Evolutionary conservation across 2,888 invertebrate genomes (phyloP).

Genomic region (Coecobrya sp.): DNA sequence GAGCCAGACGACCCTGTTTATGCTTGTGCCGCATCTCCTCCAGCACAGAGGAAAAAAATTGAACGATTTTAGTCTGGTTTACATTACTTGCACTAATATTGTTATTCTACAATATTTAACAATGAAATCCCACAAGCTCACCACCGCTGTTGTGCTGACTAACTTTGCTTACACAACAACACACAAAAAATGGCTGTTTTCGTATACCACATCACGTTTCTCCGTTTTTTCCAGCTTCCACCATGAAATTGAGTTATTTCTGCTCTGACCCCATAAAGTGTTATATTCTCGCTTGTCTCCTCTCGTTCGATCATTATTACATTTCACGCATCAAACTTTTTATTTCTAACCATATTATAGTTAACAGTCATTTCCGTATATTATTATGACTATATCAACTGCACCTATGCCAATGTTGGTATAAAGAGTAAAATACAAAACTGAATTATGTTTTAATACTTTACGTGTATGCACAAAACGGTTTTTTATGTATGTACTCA

Average conservation of each 20-base stretch:
- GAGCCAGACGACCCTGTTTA: constrained; percentile 80
- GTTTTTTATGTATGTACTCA: constrained; percentile 46
- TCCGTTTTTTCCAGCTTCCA: constrained; percentile 49
- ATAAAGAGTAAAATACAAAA: not conserved
- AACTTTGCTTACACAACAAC: constrained; percentile 38
- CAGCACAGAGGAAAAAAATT: not conserved
- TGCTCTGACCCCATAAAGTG: constrained; percentile 68
- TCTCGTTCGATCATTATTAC: constrained; percentile 52
- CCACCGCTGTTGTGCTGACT: constrained; percentile 44
- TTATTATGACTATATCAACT: not conserved
- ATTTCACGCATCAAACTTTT: constrained; percentile 42
- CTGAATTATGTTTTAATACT: not conserved
- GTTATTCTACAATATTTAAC: constrained; percentile 48
- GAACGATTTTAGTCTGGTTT: constrained; percentile 34
- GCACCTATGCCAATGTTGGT: not conserved
- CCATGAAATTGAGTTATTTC: constrained; percentile 72
- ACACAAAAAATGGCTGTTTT: not conserved
- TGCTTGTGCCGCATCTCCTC: constrained; percentile 43
- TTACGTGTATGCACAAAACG: constrained; percentile 8
- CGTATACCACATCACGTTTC: constrained; percentile 43
- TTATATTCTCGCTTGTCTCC: constrained; percentile 10
- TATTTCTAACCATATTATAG: constrained; percentile 23
- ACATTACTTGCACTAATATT: constrained; percentile 11
- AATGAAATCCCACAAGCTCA: constrained; percentile 66
- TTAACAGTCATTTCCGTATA: constrained; percentile 41